A percentile compares a stretch with the other conserved stretches of the same genome.
These are phyloP conservation scores for Momotus momota DNA, from an alignment of 2,797 vertebrate species.

Conservation along the genomic window DNA sequence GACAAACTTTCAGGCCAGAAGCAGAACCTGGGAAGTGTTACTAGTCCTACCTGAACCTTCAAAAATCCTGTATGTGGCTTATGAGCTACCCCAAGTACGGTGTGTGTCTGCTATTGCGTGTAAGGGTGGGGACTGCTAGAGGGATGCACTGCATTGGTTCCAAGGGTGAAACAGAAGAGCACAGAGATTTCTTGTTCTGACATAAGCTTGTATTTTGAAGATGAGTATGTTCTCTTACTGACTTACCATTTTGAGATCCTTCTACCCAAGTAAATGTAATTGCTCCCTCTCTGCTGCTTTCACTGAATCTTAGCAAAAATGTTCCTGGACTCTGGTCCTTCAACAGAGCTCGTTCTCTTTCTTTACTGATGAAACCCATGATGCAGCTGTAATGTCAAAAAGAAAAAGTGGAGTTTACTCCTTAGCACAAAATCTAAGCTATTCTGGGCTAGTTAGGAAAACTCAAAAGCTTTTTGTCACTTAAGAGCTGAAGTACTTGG, in stretches of 20 bases:
- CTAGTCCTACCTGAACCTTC: background rate
- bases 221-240: background rate
- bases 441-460: background rate
- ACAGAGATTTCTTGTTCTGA: background rate
- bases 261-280: conserved; percentile 96
- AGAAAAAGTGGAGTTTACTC: background rate
- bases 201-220: background rate
- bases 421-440: background rate
- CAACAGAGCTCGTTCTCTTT: conserved; percentile 86
- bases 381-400: conserved; percentile 83
- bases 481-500: background rate
- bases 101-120: background rate
- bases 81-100: background rate
- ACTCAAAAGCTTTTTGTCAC: background rate
- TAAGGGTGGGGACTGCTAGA: too few relatives aligned
- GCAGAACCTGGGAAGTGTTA: background rate
- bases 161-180: background rate
- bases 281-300: conserved; percentile 93
- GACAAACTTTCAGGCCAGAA: background rate
- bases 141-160: background rate
- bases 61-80: background rate
- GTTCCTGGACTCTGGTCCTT: conserved; percentile 89
- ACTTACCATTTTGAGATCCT: conserved; percentile 75
- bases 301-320: conserved; percentile 94
- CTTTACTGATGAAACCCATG: conserved; percentile 95